A percentile compares a stretch with the other conserved stretches of the same genome.
Evolutionary conservation across 2,113 vertebrate species (phyloP).

Genomic region (Lampris megalopsis): DNA sequence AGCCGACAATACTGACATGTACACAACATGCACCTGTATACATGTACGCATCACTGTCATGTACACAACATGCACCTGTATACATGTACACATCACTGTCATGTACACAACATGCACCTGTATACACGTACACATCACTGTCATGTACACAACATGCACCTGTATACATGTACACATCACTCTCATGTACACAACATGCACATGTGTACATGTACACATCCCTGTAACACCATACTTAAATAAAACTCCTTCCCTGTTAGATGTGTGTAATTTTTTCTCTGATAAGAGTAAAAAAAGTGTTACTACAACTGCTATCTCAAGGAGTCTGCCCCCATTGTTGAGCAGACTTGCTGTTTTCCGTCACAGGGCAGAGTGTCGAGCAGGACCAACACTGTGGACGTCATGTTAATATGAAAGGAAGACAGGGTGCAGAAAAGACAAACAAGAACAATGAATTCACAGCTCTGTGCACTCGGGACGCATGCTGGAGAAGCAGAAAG

Average conservation of each 20-base stretch:
- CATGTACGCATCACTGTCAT: not conserved
- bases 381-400: slow-evolving; percentile 36
- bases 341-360: slow-evolving; percentile 40
- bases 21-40: not conserved
- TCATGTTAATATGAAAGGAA: slow-evolving; percentile 58
- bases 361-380: slow-evolving; percentile 29
- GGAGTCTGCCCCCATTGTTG: slow-evolving; percentile 56
- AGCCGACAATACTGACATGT: not conserved
- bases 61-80: not conserved
- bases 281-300: too few relatives aligned
- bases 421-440: slow-evolving; percentile 60
- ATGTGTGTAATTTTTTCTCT: too few relatives aligned
- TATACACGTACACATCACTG: not conserved
- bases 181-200: too few relatives aligned
- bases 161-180: not conserved
- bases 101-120: not conserved
- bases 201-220: too few relatives aligned
- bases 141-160: not conserved
- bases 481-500: slow-evolving; percentile 59
- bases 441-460: slow-evolving; percentile 46
- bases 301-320: slow-evolving; percentile 39
- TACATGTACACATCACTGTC: slow-evolving; percentile 1
- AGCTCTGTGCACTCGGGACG: slow-evolving; percentile 51
- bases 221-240: too few relatives aligned
- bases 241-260: too few relatives aligned